phyloP scores from a whole-genome alignment of 2,797 vertebrate genomes.

The Capromys pilorides region DNA sequence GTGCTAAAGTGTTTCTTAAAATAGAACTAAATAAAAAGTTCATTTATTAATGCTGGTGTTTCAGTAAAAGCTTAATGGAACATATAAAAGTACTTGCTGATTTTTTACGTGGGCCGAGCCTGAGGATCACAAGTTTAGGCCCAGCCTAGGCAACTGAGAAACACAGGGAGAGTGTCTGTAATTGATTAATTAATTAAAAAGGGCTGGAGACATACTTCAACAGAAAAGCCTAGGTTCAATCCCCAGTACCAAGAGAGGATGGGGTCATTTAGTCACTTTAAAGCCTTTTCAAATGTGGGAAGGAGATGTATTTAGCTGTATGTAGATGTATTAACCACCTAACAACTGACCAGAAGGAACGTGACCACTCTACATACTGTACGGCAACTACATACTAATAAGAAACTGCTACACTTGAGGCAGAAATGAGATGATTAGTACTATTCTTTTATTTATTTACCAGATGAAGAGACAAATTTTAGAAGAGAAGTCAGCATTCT shows the following conservation, averaged over 20 bases:
- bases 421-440: neutral
- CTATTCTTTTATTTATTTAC: neutral
- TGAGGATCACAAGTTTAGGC: neutral
- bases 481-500: neutral
- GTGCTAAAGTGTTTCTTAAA: neutral
- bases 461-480: neutral
- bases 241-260: neutral
- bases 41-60: neutral
- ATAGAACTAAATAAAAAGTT: conserved; percentile 16
- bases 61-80: conserved; percentile 42
- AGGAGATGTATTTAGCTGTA: no score
- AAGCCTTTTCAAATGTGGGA: neutral
- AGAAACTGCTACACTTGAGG: neutral
- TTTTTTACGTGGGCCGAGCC: conserved; percentile 5
- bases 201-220: neutral
- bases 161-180: neutral
- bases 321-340: no score
- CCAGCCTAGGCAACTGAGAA: neutral
- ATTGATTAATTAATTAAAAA: neutral
- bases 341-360: neutral
- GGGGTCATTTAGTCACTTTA: neutral
- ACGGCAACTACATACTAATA: neutral
- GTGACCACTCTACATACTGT: neutral
- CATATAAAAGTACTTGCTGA: neutral
- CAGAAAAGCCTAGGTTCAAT: neutral